Percentiles rank a stretch among this genome's conserved stretches.
phyloP scores from a whole-genome alignment of 1,140 invertebrate genomes.

The Meloidogyne exigua region DNA sequence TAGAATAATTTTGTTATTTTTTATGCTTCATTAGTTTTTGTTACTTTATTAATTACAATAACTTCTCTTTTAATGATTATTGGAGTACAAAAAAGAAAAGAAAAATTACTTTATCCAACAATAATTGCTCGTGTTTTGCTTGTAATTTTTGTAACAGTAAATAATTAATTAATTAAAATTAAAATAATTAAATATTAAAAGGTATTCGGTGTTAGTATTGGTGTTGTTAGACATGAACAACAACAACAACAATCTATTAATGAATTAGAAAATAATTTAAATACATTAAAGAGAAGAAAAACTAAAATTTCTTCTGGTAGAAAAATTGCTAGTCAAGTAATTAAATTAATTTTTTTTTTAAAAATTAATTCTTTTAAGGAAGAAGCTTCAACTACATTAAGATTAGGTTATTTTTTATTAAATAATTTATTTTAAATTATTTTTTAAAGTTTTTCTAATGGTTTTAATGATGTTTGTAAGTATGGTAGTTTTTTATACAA shows the following conservation, averaged over 20 bases:
- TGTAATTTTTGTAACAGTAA: constrained; percentile 40
- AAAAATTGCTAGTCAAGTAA: constrained; percentile 7
- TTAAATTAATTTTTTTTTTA: background rate
- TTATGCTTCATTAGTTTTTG: constrained; percentile 17
- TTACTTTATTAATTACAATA: constrained; percentile 27
- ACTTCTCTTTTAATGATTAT: constrained; percentile 27
- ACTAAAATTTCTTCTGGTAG: background rate
- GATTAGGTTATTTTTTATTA: constrained; percentile 15
- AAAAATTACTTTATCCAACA: constrained; percentile 38
- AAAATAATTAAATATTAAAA: background rate
- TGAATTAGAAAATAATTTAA: no score
- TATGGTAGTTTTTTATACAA: constrained; percentile 44
- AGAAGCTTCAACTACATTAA: constrained; percentile 38
- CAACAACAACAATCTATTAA: no score
- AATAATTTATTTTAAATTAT: background rate
- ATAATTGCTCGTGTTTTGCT: constrained; percentile 27
- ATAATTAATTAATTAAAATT: background rate
- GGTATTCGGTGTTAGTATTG: constrained; percentile 36
- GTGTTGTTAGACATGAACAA: constrained; percentile 25
- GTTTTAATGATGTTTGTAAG: constrained; percentile 42
- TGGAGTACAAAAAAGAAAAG: constrained; percentile 18
- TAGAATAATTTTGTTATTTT: constrained; percentile 38
- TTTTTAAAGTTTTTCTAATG: constrained; percentile 33
- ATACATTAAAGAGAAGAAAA: background rate
- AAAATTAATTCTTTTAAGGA: constrained; percentile 13